Percentiles rank a stretch among this genome's conserved stretches.
Conservation (phyloP, 2,113 vertebrate species). For the Oxyruncus cristatus region DNA sequence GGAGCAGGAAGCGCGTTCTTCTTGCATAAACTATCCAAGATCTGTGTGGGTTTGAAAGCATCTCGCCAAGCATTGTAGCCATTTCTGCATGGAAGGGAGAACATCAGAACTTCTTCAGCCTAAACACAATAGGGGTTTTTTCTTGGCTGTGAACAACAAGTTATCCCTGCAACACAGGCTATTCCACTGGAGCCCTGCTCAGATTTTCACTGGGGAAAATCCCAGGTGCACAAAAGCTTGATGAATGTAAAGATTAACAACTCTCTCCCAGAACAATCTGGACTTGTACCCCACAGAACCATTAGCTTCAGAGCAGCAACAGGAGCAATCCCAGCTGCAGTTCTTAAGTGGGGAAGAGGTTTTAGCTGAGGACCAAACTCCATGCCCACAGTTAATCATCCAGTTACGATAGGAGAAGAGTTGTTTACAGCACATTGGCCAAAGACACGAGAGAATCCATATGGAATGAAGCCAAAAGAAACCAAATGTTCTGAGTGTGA, state of each 20-base stretch:
- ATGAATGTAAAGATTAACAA: neutral
- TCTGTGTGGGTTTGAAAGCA: slow-evolving; percentile 83
- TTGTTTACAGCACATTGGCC: neutral
- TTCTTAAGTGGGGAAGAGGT: neutral
- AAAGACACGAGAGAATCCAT: neutral
- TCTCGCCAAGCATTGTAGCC: slow-evolving; percentile 91
- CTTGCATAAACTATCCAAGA: slow-evolving; percentile 87
- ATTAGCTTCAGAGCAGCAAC: neutral
- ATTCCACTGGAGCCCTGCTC: neutral
- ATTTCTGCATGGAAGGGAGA: slow-evolving; percentile 68
- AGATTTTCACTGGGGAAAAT: neutral
- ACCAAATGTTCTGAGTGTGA: neutral
- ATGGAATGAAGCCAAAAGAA: neutral
- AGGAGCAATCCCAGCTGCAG: neutral
- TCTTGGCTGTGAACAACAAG: neutral
- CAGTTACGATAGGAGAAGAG: neutral
- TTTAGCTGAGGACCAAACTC: neutral
- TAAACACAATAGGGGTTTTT: neutral
- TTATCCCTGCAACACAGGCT: neutral
- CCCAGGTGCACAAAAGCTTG: neutral
- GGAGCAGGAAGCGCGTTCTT: slow-evolving; percentile 79
- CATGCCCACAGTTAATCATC: neutral
- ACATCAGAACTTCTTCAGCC: neutral
- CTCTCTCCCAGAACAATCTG: neutral
- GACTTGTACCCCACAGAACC: neutral